Evolutionary conservation across 2,888 invertebrate genomes (phyloP).

Genomic region (Neoitamus cyanurus): DNA sequence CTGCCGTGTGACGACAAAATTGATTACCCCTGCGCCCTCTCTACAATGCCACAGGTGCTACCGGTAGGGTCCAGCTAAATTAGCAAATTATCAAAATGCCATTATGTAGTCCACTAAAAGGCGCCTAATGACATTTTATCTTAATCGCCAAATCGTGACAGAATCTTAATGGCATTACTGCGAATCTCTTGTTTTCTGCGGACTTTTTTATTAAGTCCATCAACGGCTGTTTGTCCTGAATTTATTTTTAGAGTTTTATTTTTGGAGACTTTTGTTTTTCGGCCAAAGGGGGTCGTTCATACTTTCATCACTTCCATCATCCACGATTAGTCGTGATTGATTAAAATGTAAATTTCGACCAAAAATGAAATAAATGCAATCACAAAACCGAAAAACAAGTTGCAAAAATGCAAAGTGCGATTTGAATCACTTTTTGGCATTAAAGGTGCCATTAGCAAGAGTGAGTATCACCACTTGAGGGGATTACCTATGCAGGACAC

Average conservation of each 20-base stretch:
- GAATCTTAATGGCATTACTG: neutral
- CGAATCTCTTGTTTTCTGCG: neutral
- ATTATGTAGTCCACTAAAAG: neutral
- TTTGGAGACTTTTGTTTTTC: neutral
- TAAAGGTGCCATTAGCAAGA: neutral
- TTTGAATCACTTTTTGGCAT: neutral
- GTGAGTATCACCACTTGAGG: neutral
- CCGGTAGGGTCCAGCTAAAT: neutral
- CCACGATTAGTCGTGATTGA: slow-evolving; percentile 34
- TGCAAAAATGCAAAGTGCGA: neutral
- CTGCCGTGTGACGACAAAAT: neutral
- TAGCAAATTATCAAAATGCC: neutral
- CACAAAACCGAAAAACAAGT: neutral
- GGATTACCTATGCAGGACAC: neutral
- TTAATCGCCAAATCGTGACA: slow-evolving; percentile 33
- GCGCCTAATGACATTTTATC: slow-evolving; percentile 18
- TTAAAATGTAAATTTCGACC: neutral
- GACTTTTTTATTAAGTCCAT: neutral
- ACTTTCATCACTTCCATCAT: slow-evolving; percentile 1
- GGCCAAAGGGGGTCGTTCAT: neutral
- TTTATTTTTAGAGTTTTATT: neutral
- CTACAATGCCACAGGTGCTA: neutral
- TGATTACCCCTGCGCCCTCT: neutral
- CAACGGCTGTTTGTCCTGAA: neutral
- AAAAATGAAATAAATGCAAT: neutral